These are phyloP conservation scores for Eurosta solidaginis DNA, from an alignment of 1,140 invertebrate species.

Conservation along the genomic window DNA sequence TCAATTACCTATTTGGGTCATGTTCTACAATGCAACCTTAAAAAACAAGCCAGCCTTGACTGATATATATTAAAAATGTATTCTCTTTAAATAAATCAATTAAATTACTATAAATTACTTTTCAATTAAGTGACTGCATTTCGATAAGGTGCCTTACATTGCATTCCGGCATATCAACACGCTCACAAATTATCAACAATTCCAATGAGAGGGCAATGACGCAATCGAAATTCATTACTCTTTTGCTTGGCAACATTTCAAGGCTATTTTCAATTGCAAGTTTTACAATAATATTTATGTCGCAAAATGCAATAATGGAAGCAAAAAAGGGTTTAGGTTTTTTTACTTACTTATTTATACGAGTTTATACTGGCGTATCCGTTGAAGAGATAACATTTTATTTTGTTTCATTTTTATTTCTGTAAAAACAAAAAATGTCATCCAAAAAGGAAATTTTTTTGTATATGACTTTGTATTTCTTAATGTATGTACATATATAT, in stretches of 20 bases:
- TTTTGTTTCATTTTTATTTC: not conserved
- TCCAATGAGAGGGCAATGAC: not conserved
- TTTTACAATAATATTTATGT: constrained; percentile 6
- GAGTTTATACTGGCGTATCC: not conserved
- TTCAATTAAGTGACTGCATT: not conserved
- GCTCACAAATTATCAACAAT: not conserved
- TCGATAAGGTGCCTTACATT: not conserved
- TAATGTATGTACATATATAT: too few species aligned
- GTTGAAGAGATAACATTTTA: too few species aligned
- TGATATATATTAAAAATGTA: not conserved
- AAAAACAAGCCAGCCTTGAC: not conserved
- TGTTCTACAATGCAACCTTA: not conserved
- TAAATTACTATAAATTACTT: constrained; percentile 21
- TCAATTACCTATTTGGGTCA: too few species aligned
- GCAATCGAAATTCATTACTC: not conserved
- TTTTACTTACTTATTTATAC: not conserved
- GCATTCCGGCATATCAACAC: not conserved
- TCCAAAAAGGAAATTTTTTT: constrained; percentile 3
- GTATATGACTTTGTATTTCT: too few species aligned
- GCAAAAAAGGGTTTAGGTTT: not conserved
- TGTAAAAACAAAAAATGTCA: not conserved
- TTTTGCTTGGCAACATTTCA: constrained; percentile 8
- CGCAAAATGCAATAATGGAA: not conserved
- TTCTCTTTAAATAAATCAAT: not conserved
- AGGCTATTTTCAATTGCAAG: constrained; percentile 19